Evolutionary conservation across 2,113 vertebrate species (phyloP).

Genomic region (Notothenia coriiceps): DNA sequence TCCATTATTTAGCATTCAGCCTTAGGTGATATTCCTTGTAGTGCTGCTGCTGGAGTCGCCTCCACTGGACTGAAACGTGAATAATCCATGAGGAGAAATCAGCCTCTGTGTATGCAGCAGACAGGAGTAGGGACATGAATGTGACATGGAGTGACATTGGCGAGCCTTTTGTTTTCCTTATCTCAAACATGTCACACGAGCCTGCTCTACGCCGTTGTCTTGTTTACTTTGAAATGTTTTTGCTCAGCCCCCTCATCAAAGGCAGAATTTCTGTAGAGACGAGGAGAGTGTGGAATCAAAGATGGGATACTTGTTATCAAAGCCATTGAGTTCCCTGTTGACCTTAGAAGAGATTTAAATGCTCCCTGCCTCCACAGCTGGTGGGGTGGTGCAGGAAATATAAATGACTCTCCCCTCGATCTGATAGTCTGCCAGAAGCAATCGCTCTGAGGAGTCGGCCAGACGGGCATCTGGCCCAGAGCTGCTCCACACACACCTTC

Average conservation of each 20-base stretch:
- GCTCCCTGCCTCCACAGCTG: conserved; percentile 56
- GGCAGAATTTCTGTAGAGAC: conserved; percentile 37
- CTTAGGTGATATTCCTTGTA: conserved; percentile 28
- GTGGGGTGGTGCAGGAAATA: conserved; percentile 55
- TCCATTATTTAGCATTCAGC: conserved; percentile 41
- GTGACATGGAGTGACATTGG: conserved; percentile 9
- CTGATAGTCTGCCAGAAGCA: conserved; percentile 75
- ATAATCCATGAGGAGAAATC: conserved; percentile 64
- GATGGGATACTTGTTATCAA: conserved; percentile 68
- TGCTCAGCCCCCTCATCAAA: conserved; percentile 33
- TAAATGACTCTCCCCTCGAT: conserved; percentile 67
- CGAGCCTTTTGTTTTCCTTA: conserved; percentile 29
- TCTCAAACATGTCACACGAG: conserved; percentile 39
- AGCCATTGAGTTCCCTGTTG: conserved; percentile 62
- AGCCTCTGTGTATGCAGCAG: conserved; percentile 29
- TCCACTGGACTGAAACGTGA: conserved; percentile 36
- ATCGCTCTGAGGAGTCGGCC: conserved; percentile 57
- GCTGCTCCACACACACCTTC: conserved; percentile 14
- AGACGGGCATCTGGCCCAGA: conserved; percentile 51
- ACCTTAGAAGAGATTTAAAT: conserved; percentile 71
- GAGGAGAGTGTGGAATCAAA: conserved; percentile 59
- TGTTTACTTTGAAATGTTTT: conserved; percentile 42
- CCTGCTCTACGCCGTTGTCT: conserved; percentile 9
- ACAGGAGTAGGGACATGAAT: conserved; percentile 25
- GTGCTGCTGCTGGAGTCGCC: conserved; percentile 8